These are phyloP conservation scores for Biston betularia DNA, from an alignment of 2,888 invertebrate species.

Conservation along the genomic window DNA sequence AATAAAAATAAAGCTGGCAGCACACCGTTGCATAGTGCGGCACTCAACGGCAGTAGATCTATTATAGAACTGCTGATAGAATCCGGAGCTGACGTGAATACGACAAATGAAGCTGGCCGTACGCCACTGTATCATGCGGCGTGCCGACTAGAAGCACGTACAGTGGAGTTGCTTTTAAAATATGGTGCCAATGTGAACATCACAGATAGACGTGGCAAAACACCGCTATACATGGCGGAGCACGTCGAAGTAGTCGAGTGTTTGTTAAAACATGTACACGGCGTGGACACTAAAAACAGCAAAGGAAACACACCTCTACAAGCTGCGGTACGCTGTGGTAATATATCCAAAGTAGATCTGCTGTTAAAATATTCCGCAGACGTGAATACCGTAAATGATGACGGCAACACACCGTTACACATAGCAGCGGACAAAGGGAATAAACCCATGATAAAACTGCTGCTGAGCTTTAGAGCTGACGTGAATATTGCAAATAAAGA, in stretches of 20 bases:
- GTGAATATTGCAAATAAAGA: not conserved
- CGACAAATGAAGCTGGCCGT: not conserved
- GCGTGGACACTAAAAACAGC: not conserved
- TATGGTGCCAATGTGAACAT: not conserved
- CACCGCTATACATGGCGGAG: not conserved
- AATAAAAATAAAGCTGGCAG: too few species aligned
- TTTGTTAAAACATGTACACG: not conserved
- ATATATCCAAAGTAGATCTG: not conserved
- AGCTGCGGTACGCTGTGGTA: not conserved
- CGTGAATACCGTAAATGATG: not conserved
- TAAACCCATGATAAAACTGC: not conserved
- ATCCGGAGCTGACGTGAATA: too few species aligned
- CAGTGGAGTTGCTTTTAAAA: not conserved
- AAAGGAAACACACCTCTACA: not conserved
- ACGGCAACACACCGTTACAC: conserved; percentile 1
- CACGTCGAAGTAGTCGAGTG: not conserved
- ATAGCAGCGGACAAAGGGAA: not conserved
- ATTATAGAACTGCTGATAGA: too few species aligned
- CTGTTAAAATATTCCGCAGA: not conserved
- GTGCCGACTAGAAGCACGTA: too few species aligned
- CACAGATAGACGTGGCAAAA: not conserved
- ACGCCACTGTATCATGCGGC: not conserved
- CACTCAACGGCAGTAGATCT: too few species aligned
- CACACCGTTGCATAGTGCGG: too few species aligned
- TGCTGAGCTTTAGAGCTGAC: not conserved